These are phyloP conservation scores for Dexiosoma caninum DNA, from an alignment of 2,888 invertebrate species.

Conservation along the genomic window DNA sequence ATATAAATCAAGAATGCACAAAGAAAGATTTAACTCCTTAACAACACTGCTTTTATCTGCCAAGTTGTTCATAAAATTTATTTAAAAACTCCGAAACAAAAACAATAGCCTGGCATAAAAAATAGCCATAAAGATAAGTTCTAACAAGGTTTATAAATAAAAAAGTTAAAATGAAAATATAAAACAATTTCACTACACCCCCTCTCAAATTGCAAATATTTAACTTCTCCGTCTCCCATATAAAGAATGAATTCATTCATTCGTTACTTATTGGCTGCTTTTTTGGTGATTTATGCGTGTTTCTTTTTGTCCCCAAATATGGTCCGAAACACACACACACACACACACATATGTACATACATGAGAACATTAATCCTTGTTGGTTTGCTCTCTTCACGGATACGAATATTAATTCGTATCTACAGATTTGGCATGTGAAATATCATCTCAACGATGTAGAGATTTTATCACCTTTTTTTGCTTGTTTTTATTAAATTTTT, in stretches of 20 bases:
- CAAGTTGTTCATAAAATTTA: background rate
- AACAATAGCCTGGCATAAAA: conserved; percentile 24
- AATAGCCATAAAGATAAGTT: conserved; percentile 59
- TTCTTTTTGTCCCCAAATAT: conserved; percentile 45
- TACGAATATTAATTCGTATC: conserved; percentile 17
- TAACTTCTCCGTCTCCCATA: background rate
- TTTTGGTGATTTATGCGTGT: conserved; percentile 58
- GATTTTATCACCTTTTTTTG: conserved; percentile 56
- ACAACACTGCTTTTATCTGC: background rate
- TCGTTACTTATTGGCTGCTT: conserved; percentile 41
- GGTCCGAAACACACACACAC: background rate
- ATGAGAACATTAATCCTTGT: background rate
- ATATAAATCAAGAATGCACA: too few species aligned
- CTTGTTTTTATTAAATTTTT: background rate
- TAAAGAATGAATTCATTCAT: conserved; percentile 39
- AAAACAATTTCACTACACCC: conserved; percentile 9
- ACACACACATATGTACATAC: background rate
- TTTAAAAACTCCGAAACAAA: background rate
- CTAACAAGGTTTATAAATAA: conserved; percentile 60
- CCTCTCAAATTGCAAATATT: background rate
- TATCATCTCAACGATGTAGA: conserved; percentile 59
- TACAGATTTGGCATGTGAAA: conserved; percentile 51
- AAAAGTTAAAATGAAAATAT: background rate
- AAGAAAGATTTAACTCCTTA: background rate
- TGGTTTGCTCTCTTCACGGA: background rate